Conservation (phyloP, 2,113 vertebrate genomes). For the Nymphicus hollandicus region DNA sequence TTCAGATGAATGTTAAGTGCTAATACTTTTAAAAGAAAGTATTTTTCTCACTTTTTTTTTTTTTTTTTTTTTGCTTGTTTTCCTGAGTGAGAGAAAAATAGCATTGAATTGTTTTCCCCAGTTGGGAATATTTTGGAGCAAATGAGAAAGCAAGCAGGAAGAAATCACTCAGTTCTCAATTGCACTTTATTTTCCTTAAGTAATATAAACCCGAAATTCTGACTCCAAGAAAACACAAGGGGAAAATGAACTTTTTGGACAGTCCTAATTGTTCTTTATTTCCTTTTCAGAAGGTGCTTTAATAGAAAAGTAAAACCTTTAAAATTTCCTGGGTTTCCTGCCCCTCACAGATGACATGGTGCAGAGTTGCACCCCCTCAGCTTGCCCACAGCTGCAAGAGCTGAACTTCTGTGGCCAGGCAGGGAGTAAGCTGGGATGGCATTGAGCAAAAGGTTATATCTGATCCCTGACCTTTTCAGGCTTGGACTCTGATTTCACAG, state of each 20-base stretch:
- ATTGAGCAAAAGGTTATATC: not conserved
- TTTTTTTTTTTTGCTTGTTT: not conserved
- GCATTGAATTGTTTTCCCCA: not conserved
- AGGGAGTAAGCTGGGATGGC: not conserved
- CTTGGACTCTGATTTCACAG: conserved; percentile 30
- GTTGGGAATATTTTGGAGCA: not conserved
- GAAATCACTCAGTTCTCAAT: conserved; percentile 17
- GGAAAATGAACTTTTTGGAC: not conserved
- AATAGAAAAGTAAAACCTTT: not conserved
- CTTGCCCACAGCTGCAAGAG: not conserved
- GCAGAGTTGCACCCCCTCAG: not conserved
- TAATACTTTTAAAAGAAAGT: not conserved
- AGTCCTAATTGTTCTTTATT: not conserved
- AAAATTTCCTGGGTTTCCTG: not conserved
- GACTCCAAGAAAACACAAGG: not conserved
- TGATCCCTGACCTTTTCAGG: conserved; percentile 57
- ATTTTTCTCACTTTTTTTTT: not conserved
- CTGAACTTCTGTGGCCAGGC: not conserved
- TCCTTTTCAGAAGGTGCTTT: not conserved
- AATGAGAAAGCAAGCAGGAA: conserved; percentile 13
- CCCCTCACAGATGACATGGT: not conserved
- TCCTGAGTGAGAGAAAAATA: conserved; percentile 14
- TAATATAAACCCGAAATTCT: not conserved
- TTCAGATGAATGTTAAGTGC: not conserved
- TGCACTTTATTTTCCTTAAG: conserved; percentile 18